These are phyloP conservation scores for Pecten maximus DNA, from an alignment of 2,888 invertebrate genomes.

Conservation along the genomic window DNA sequence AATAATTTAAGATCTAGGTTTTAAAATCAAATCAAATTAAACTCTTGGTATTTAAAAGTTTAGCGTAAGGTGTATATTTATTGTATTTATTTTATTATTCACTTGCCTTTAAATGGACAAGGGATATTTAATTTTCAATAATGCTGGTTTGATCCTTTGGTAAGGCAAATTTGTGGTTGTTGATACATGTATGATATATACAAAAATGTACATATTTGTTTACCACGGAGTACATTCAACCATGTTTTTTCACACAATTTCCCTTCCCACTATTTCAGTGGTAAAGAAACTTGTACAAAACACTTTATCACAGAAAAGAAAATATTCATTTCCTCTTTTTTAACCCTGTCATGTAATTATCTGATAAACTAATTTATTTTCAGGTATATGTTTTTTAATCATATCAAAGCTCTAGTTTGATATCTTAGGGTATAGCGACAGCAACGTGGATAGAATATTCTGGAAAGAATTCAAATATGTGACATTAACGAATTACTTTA, in stretches of 20 bases:
- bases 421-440: too few species aligned
- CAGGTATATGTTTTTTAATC: too few species aligned
- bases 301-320: too few species aligned
- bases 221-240: too few species aligned
- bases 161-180: not conserved
- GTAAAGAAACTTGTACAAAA: too few species aligned
- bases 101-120: not conserved
- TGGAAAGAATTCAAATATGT: not conserved
- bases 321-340: too few species aligned
- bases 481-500: not conserved
- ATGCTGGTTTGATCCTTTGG: not conserved
- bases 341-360: too few species aligned
- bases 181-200: not conserved
- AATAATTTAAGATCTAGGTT: not conserved
- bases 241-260: too few species aligned
- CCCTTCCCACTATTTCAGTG: too few species aligned
- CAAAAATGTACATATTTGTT: too few species aligned
- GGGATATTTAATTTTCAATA: not conserved
- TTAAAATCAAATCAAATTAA: conserved; percentile 27
- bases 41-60: not conserved
- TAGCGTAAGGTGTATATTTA: not conserved
- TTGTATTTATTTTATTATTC: not conserved
- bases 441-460: not conserved
- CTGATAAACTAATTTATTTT: too few species aligned
- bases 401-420: too few species aligned